Conservation (phyloP, 2,113 vertebrate genomes). For the Campylomormyrus tamandua region DNA sequence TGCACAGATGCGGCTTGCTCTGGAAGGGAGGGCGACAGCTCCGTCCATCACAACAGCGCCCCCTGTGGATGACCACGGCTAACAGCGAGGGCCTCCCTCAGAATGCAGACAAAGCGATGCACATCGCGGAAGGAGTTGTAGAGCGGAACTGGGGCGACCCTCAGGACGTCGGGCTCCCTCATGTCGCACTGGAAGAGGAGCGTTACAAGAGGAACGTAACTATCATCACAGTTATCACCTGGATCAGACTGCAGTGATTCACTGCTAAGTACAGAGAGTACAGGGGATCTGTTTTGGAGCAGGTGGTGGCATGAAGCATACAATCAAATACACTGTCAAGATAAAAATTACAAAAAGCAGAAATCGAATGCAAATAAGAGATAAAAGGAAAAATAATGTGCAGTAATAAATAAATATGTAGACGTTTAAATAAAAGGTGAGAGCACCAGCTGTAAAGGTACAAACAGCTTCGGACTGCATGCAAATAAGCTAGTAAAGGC, state of each 20-base stretch:
- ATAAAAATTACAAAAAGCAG: not conserved
- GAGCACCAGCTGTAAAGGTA: not conserved
- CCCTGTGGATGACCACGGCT: not conserved
- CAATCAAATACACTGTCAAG: not conserved
- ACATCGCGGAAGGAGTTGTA: slow-evolving; percentile 92
- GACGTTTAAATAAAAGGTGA: not conserved
- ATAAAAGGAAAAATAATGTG: not conserved
- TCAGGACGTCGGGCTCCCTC: slow-evolving; percentile 66
- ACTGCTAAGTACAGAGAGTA: not conserved
- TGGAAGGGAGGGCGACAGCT: not conserved
- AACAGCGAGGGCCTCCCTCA: slow-evolving; percentile 54
- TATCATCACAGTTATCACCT: not conserved
- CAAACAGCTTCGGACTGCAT: not conserved
- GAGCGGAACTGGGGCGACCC: slow-evolving; percentile 80
- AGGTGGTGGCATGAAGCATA: not conserved
- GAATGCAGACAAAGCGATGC: slow-evolving; percentile 68
- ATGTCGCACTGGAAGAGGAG: slow-evolving; percentile 75
- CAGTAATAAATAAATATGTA: not conserved
- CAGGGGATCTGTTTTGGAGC: not conserved
- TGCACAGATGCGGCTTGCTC: not conserved
- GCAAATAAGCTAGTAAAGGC: not conserved
- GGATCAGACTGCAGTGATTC: not conserved
- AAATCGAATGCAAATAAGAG: not conserved
- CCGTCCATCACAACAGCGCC: not conserved
- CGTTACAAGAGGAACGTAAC: slow-evolving; percentile 14